Conservation (phyloP, 2,888 invertebrate species). For the Melanotus villosus region DNA sequence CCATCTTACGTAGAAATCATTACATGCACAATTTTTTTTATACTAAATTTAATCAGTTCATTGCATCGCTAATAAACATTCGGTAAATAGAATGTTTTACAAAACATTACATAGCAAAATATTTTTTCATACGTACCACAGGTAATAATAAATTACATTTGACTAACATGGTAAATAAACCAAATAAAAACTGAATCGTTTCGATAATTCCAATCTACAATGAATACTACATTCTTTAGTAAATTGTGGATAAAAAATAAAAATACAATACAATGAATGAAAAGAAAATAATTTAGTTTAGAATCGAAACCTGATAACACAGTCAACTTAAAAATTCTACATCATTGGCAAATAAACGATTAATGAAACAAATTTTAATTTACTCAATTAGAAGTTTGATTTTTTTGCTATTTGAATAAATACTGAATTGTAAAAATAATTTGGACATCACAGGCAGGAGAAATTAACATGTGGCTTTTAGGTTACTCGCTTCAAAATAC, state of each 20-base stretch:
- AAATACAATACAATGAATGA: no score
- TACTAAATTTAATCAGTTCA: constrained; percentile 7
- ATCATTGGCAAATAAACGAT: neutral
- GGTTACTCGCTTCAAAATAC: neutral
- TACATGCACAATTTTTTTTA: neutral
- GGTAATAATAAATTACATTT: constrained; percentile 22
- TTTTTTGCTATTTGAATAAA: constrained; percentile 47
- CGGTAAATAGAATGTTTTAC: constrained; percentile 12
- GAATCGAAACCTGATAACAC: neutral
- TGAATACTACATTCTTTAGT: constrained; percentile 9
- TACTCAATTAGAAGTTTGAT: no score
- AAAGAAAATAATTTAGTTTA: neutral
- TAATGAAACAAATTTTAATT: no score
- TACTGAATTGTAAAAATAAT: constrained; percentile 62
- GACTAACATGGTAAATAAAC: constrained; percentile 4
- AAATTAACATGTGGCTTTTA: constrained; percentile 35
- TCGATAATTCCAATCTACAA: neutral
- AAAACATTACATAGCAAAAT: neutral
- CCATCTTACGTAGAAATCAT: no score
- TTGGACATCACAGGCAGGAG: constrained; percentile 64
- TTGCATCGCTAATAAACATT: constrained; percentile 25
- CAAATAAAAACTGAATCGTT: neutral
- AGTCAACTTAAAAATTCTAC: neutral
- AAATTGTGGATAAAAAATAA: neutral
- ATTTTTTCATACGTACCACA: constrained; percentile 19